Base-by-base conservation (phyloP, 2,113 vertebrate species). In the Mesocricetus auratus region DNA sequence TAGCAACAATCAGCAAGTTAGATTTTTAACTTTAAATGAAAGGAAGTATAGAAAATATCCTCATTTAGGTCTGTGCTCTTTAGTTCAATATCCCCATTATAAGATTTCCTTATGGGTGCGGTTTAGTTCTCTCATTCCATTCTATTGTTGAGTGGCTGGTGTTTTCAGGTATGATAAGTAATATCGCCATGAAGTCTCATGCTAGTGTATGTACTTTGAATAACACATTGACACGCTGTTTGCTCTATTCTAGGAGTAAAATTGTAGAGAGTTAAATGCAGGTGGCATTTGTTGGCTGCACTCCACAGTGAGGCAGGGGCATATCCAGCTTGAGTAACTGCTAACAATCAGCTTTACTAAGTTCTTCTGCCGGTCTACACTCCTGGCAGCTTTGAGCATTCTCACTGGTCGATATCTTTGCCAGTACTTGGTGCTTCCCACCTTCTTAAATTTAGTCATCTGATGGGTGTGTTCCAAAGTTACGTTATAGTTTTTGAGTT, bases 401-500 rank as follows among this genome's bases (percentile, higher is more conserved):
- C 77, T 42, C n/a, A 12, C 31, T 42, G 60, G 3, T 15, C 47
- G 53, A 36, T 31, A 39, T 45, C n/a, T 53, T 95, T 39, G 24
- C 39, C 58, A 91, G 22, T 45, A 33, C 17, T 29, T 36, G 15
- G 15, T 26, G 36, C 83, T 92, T 83, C 68, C 60, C 83, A 71
- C 16, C 21, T 79, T 93, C 94, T 50, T 1, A 66, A 89, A 79
- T 79, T 42, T 78, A 60, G 22, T 81, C 64, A 42, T 90, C 64
- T 53, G 24, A 77, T 68, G 29, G 10, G 13, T 94, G 15, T 81
- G 10, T 15, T 68, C 22, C 64, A 24, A 92, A 60, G 66, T n/a
- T 26, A n/a, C 68, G 24, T 31, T 60, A n/a, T 71, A 66, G 6
- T 74, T 96, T 96, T 91, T 62, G 56, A 91, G 73, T 73, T 93